Base-by-base conservation (phyloP, 1,140 invertebrate species). In the Zaprionus kolodkinae region DNA sequence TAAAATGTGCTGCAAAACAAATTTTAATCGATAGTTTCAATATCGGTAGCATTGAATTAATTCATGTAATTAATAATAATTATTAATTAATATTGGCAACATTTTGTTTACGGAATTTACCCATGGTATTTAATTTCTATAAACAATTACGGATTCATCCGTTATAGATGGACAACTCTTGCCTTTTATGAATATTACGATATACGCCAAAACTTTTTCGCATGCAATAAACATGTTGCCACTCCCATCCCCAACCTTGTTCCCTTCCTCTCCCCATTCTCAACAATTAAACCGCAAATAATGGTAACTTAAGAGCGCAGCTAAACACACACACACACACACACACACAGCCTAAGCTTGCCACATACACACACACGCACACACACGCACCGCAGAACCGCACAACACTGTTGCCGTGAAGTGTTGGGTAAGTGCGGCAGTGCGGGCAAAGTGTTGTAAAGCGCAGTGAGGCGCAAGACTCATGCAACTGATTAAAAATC, bases 401-500 rank as follows among this genome's bases (percentile, higher is more conserved):
- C n/a, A 52, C 30, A 36, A 43, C 45, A 61, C 56, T 38, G 10
- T 17, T 17, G 27, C 43, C 27, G 62, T 13, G 40, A 43, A 57
- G 63, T 64, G 68, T 70, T 65, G 17, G 55, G 40, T 45, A 45
- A 45, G 40, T 45, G n/a, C 40, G 40, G 40, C n/a, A 21, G 21
- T 21, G 40, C 7, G 3, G 40, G 40, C n/a, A 77, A 74, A 85
- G 77, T 85, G 81, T 72, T 87, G 73, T 68, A 74, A 83, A 83
- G 61, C 57, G 77, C 80, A 84, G 68, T 68, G 64, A 81, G 71
- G 80, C 80, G 71, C 68, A 35, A 57, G 64, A 73, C 74, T 77
- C 83, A 83, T 83, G 84, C 79, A 86, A 87, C 83, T 87, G 83
- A 87, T 87, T 87, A 87, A 88, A 88, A 87, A 84, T 63, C 64